phyloP scores from a whole-genome alignment of 2,888 invertebrate genomes.

The Scaptomyza reducta region DNA sequence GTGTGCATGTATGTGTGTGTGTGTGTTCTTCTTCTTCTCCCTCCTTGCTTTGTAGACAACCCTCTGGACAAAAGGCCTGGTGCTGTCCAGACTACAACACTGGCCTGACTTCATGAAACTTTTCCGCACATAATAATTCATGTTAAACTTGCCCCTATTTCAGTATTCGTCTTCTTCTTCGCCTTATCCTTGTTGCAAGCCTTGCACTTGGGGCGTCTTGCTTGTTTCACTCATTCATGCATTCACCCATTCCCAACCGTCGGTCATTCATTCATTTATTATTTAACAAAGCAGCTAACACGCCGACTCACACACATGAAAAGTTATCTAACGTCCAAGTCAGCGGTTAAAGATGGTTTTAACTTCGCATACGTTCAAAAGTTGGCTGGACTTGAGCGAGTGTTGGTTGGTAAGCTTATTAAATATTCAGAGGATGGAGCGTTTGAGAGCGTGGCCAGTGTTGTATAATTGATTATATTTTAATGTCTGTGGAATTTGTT shows the following conservation, averaged over 20 bases:
- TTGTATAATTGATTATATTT: no score
- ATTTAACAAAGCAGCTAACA: slow-evolving; percentile 58
- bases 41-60: no score
- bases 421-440: background rate
- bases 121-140: slow-evolving; percentile 78
- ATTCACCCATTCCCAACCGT: slow-evolving; percentile 49
- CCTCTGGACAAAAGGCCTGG: background rate
- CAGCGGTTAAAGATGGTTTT: slow-evolving; percentile 40
- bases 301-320: slow-evolving; percentile 23
- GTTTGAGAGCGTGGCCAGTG: background rate
- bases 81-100: slow-evolving; percentile 23
- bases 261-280: slow-evolving; percentile 63
- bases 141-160: slow-evolving; percentile 70
- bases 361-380: slow-evolving; percentile 3
- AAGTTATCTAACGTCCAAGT: slow-evolving; percentile 24
- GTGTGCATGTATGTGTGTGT: background rate
- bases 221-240: slow-evolving; percentile 42
- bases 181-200: slow-evolving; percentile 3
- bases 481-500: no score
- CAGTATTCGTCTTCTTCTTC: slow-evolving; percentile 11
- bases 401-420: background rate
- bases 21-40: slow-evolving; percentile 1
- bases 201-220: slow-evolving; percentile 17
- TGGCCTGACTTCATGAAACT: slow-evolving; percentile 60
- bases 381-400: slow-evolving; percentile 15